These are phyloP conservation scores for Gymnocephalus cernua DNA, from an alignment of 2,113 vertebrate species.

Conservation along the genomic window DNA sequence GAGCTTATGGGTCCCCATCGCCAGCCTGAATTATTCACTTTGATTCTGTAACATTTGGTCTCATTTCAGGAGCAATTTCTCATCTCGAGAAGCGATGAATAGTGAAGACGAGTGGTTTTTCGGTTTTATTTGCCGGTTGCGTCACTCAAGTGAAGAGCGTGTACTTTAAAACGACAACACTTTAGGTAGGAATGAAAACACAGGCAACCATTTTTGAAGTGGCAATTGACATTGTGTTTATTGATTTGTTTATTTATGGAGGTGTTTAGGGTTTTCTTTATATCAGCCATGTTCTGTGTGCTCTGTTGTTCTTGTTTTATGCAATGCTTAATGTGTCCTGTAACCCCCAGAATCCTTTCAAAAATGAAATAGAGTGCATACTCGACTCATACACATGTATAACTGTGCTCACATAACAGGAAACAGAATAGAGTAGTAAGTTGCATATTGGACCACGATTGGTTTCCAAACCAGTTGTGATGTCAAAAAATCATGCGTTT, in stretches of 20 bases:
- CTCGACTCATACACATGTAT: neutral
- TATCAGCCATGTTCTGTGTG: neutral
- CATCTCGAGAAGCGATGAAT: constrained; percentile 32
- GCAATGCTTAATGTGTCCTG: neutral
- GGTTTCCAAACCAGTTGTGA: neutral
- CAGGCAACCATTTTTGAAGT: constrained; percentile 29
- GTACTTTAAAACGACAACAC: constrained; percentile 40
- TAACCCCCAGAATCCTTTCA: neutral
- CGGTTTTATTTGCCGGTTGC: constrained; percentile 21
- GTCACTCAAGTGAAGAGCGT: constrained; percentile 34
- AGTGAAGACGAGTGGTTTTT: constrained; percentile 11
- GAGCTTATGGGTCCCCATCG: constrained; percentile 63
- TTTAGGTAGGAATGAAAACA: constrained; percentile 43
- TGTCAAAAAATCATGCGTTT: neutral
- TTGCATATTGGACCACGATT: neutral
- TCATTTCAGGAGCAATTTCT: constrained; percentile 57
- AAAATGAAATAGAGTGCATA: neutral
- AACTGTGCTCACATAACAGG: neutral
- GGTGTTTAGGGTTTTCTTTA: neutral
- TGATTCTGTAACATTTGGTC: constrained; percentile 78
- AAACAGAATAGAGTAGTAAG: neutral
- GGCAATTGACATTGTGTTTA: constrained; percentile 38
- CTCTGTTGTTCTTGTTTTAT: constrained; percentile 5
- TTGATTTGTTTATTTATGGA: constrained; percentile 23
- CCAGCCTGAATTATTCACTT: constrained; percentile 83